These are phyloP conservation scores for Fistularia tabacaria DNA, from an alignment of 2,797 vertebrate genomes.

Conservation along the genomic window DNA sequence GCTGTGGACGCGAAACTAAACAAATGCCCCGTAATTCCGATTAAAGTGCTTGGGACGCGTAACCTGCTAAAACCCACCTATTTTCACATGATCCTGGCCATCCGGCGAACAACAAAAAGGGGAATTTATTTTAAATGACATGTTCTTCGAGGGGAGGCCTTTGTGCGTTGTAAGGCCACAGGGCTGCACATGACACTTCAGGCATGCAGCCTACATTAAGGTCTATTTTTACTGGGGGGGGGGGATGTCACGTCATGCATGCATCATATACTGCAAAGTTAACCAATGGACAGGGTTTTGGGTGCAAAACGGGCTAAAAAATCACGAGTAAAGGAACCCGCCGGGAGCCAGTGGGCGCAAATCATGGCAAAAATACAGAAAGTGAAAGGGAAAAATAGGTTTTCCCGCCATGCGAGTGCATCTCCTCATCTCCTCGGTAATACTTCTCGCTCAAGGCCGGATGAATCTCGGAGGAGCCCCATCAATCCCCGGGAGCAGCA, in stretches of 20 bases:
- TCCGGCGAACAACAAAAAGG: background rate
- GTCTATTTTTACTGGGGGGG: constrained; percentile 53
- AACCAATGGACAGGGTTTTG: background rate
- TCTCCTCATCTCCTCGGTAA: background rate
- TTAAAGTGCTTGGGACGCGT: too few relatives aligned
- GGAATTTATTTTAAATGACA: background rate
- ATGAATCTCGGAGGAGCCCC: constrained; percentile 11
- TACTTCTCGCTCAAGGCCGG: constrained; percentile 2
- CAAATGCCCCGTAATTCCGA: too few relatives aligned
- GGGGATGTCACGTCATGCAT: constrained; percentile 22
- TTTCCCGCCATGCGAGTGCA: background rate
- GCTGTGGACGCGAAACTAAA: too few relatives aligned
- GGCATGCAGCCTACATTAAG: constrained; percentile 33
- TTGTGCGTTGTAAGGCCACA: constrained; percentile 1
- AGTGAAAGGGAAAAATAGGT: too few relatives aligned
- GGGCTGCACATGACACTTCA: constrained; percentile 32
- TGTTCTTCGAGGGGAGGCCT: background rate
- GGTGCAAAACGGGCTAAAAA: background rate
- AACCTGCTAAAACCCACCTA: too few relatives aligned
- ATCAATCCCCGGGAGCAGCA: constrained; percentile 16
- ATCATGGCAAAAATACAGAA: background rate
- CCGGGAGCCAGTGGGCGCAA: too few relatives aligned
- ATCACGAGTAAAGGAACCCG: too few relatives aligned
- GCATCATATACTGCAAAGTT: constrained; percentile 7
- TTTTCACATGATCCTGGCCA: too few relatives aligned